Conservation (phyloP, 2,797 vertebrate species). For the Sebastes aleutianus region DNA sequence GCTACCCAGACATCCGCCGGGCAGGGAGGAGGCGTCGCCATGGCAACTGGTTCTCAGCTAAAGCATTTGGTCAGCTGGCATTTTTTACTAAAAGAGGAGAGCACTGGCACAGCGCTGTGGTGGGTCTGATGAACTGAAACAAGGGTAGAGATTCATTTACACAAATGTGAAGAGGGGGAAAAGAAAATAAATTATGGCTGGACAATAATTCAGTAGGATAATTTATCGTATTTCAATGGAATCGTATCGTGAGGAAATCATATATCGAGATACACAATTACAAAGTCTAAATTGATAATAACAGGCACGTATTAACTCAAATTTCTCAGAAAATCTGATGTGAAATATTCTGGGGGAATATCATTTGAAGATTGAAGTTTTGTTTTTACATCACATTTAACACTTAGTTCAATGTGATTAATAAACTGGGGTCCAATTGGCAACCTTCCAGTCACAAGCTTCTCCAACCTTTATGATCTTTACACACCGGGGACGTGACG, state of each 20-base stretch:
- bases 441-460: too few species aligned
- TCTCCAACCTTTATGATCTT: too few species aligned
- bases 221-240: not conserved
- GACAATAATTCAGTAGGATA: not conserved
- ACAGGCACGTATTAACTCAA: not conserved
- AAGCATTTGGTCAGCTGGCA: constrained; percentile 41
- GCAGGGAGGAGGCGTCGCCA: constrained; percentile 73
- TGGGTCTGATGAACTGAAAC: constrained; percentile 33
- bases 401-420: too few species aligned
- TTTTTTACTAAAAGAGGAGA: constrained; percentile 10
- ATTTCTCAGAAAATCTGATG: too few species aligned
- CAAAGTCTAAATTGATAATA: not conserved
- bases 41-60: constrained; percentile 75
- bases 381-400: too few species aligned
- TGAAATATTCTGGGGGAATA: too few species aligned
- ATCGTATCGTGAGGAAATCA: not conserved
- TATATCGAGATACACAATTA: not conserved
- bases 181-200: not conserved
- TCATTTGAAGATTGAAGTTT: too few species aligned
- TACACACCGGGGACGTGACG: too few species aligned
- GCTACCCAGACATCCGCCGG: constrained; percentile 46
- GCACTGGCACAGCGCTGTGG: constrained; percentile 49
- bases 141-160: not conserved
- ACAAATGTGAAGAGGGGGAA: not conserved
- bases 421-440: too few species aligned